A percentile compares a stretch with the other conserved stretches of the same genome.
phyloP scores from a whole-genome alignment of 2,888 invertebrate species.

The Polia nebulosa region DNA sequence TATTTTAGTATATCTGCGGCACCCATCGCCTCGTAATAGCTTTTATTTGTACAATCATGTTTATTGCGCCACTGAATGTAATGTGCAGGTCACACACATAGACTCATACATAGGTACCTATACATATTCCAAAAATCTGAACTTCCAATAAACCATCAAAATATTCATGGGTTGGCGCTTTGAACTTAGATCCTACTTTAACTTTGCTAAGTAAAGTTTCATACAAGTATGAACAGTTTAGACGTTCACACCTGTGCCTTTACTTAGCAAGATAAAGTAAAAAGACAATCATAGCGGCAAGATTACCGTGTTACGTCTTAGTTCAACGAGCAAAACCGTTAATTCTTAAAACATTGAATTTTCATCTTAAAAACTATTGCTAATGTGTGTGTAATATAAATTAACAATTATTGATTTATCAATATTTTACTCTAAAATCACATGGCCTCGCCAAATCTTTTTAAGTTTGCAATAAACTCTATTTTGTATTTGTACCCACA shows the following conservation, averaged over 20 bases:
- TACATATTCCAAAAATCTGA: not conserved
- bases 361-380: not conserved
- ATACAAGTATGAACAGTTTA: not conserved
- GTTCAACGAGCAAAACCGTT: not conserved
- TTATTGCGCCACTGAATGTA: not conserved
- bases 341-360: not conserved
- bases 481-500: slow-evolving; percentile 59
- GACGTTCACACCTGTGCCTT: not conserved
- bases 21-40: slow-evolving; percentile 5
- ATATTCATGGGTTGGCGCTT: not conserved
- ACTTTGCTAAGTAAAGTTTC: not conserved
- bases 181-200: not conserved
- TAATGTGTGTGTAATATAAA: not conserved
- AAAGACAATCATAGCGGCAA: not conserved
- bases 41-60: slow-evolving; percentile 3
- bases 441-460: slow-evolving; percentile 15
- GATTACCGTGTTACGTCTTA: not conserved
- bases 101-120: no score
- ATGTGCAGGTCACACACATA: no score
- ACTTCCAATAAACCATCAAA: not conserved
- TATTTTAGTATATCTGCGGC: slow-evolving; percentile 22
- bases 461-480: slow-evolving; percentile 13
- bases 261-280: not conserved
- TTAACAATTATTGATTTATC: slow-evolving; percentile 1
- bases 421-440: slow-evolving; percentile 27